These are phyloP conservation scores for Leptocoma aspasia DNA, from an alignment of 2,113 vertebrate species.

Conservation along the genomic window DNA sequence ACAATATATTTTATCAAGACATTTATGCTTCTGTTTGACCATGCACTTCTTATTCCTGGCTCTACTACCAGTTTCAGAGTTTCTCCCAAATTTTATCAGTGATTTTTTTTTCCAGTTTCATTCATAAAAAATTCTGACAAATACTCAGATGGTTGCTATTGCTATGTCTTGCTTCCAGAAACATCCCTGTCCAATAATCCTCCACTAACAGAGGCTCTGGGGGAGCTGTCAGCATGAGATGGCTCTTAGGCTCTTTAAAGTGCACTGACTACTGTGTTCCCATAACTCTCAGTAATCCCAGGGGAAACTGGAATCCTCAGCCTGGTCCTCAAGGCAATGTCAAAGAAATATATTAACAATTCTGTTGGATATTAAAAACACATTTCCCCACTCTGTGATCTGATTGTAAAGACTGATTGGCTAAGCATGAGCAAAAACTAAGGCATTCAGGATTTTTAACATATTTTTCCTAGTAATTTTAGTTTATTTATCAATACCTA, in stretches of 20 bases:
- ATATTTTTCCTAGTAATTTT: neutral
- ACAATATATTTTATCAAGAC: neutral
- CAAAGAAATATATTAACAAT: constrained; percentile 2
- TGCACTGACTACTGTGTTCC: neutral
- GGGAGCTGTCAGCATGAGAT: neutral
- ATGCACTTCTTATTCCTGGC: neutral
- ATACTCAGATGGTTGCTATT: neutral
- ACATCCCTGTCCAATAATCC: neutral
- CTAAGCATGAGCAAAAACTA: neutral
- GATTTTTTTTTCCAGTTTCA: neutral
- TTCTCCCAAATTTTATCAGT: neutral
- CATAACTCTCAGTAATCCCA: neutral
- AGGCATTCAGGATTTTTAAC: neutral
- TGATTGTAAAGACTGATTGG: neutral
- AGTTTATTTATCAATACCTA: neutral
- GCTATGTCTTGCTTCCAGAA: neutral
- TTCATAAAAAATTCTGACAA: neutral
- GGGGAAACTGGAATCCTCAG: neutral
- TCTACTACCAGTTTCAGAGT: neutral
- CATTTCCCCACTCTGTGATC: neutral
- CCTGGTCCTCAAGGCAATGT: neutral
- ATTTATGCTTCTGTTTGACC: neutral
- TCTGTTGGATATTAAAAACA: constrained; percentile 6
- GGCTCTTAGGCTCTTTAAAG: neutral
- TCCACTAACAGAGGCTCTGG: neutral